phyloP scores from a whole-genome alignment of 92 coral and sea anemone genomes.

The Paragorgia papillata region DNA sequence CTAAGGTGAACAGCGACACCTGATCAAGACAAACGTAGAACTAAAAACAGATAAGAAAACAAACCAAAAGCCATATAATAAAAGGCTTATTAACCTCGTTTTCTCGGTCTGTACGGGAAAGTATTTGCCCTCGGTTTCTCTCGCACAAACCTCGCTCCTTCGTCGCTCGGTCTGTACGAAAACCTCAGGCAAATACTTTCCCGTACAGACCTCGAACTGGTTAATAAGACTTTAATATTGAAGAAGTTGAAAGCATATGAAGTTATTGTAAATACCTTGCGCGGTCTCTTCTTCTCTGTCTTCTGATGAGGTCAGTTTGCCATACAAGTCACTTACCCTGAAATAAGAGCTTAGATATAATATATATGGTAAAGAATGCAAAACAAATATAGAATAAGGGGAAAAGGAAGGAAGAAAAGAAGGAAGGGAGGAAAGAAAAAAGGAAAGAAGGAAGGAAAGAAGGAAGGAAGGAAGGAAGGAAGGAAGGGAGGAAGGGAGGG shows the following conservation, averaged over 20 bases:
- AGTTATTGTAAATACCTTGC: slow-evolving; percentile 18
- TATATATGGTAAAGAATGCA: not conserved
- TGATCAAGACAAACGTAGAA: too few relatives aligned
- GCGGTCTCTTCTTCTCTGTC: slow-evolving; percentile 75
- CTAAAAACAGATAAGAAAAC: too few relatives aligned
- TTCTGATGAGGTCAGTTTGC: slow-evolving; percentile 57
- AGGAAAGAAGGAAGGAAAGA: slow-evolving; percentile 4
- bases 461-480: not conserved
- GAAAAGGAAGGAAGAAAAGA: not conserved
- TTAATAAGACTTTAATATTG: not conserved
- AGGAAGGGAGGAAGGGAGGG: not conserved
- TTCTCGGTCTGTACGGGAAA: too few relatives aligned
- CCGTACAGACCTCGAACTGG: too few relatives aligned
- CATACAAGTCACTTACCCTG: slow-evolving; percentile 98
- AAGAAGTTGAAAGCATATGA: not conserved
- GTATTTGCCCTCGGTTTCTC: too few relatives aligned
- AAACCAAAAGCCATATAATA: too few relatives aligned
- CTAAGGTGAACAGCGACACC: too few relatives aligned
- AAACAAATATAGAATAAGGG: not conserved
- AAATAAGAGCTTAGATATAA: not conserved
- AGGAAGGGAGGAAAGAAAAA: not conserved
- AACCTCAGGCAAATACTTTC: too few relatives aligned
- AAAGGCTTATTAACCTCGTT: too few relatives aligned
- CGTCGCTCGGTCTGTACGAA: too few relatives aligned
- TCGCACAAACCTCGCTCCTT: too few relatives aligned